Conservation (phyloP, 2,113 vertebrate genomes). For the Neogobius melanostomus region DNA sequence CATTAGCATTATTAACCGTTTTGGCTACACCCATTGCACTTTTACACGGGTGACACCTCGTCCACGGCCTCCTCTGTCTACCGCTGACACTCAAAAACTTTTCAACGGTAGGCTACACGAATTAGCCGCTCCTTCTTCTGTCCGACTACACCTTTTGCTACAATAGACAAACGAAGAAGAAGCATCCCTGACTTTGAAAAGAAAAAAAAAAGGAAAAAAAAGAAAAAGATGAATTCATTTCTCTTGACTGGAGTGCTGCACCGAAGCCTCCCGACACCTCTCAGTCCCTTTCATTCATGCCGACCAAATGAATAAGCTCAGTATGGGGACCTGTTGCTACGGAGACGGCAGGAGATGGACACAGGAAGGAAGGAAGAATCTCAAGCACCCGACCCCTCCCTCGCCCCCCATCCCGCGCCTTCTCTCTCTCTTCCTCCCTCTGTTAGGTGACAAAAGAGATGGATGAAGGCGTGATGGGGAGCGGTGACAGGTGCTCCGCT, state of each 20-base stretch:
- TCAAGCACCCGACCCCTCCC: conserved; percentile 47
- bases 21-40: background rate
- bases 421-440: conserved; percentile 37
- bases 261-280: conserved; percentile 42
- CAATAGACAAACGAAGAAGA: conserved; percentile 52
- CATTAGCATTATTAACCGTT: background rate
- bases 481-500: conserved; percentile 73
- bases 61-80: background rate
- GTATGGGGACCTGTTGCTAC: conserved; percentile 70
- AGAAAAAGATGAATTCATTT: background rate
- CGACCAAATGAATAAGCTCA: conserved; percentile 65
- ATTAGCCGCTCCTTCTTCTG: conserved; percentile 48
- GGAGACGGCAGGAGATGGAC: conserved; percentile 70
- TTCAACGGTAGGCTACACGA: conserved; percentile 16
- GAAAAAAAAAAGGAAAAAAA: too few relatives aligned
- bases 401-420: background rate
- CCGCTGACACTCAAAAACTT: background rate
- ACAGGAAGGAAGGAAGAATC: conserved; percentile 74
- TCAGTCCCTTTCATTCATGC: conserved; percentile 45
- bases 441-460: conserved; percentile 62
- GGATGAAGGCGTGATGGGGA: conserved; percentile 63
- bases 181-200: background rate
- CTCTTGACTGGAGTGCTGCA: conserved; percentile 35
- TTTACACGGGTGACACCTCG: background rate
- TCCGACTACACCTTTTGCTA: conserved; percentile 19